A percentile compares a stretch with the other conserved stretches of the same genome.
These are phyloP conservation scores for Mythimna lalbum DNA, from an alignment of 2,888 invertebrate genomes.

Conservation along the genomic window DNA sequence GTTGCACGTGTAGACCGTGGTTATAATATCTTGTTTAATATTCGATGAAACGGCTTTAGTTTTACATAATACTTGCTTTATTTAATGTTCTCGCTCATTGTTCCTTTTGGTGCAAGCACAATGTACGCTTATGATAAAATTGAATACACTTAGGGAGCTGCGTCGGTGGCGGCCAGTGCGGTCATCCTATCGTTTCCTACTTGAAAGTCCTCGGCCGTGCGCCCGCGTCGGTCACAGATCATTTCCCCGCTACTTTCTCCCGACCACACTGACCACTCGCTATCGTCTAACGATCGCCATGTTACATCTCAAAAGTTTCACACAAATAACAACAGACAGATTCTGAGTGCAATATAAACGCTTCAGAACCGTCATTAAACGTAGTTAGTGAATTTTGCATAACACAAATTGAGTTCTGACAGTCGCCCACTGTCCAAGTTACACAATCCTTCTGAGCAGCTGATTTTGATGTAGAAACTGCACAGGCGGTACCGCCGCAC, in stretches of 20 bases:
- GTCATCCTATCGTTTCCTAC: conserved; percentile 62
- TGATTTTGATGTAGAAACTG: conserved; percentile 53
- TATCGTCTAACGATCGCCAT: conserved; percentile 40
- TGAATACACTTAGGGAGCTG: conserved; percentile 15
- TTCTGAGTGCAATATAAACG: conserved; percentile 17
- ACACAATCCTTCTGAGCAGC: conserved; percentile 42
- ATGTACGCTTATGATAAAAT: conserved; percentile 25
- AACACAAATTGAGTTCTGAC: conserved; percentile 39
- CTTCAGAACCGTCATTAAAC: conserved; percentile 36
- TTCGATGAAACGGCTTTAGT: conserved; percentile 11
- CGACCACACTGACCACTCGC: conserved; percentile 63
- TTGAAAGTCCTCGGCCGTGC: conserved; percentile 62
- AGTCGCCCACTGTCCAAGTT: conserved; percentile 49
- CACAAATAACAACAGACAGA: conserved; percentile 22
- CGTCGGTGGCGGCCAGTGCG: conserved; percentile 37
- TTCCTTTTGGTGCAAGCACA: conserved; percentile 25
- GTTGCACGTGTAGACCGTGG: neutral
- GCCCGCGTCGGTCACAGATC: conserved; percentile 67
- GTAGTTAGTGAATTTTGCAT: conserved; percentile 36
- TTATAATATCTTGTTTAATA: conserved; percentile 21
- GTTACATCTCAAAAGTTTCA: conserved; percentile 46
- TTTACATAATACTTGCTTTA: conserved; percentile 21
- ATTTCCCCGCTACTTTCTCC: conserved; percentile 71
- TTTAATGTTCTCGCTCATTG: neutral
- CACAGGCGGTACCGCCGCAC: conserved; percentile 33